phyloP scores from a whole-genome alignment of 2,888 invertebrate species.

The Pardosa pseudoannulata region DNA sequence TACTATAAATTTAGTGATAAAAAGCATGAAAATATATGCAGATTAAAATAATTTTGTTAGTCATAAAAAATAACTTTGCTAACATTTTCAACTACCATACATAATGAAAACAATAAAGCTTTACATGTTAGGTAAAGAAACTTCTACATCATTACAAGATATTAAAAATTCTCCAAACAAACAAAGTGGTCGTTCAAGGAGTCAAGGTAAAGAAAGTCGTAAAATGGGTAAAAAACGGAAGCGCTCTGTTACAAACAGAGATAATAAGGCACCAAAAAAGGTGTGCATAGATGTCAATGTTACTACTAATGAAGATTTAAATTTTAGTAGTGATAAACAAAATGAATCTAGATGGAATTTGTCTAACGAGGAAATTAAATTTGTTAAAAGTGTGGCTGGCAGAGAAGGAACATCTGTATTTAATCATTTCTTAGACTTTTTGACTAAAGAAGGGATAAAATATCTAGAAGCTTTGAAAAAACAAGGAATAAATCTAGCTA shows the following conservation, averaged over 20 bases:
- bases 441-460: background rate
- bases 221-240: constrained; percentile 27
- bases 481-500: too few relatives aligned
- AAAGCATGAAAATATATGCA: too few relatives aligned
- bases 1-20: too few relatives aligned
- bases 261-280: constrained; percentile 27
- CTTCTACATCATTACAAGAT: background rate
- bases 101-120: too few relatives aligned
- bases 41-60: too few relatives aligned
- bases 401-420: constrained; percentile 31
- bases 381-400: constrained; percentile 20
- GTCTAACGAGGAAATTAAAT: constrained; percentile 12
- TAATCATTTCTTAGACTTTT: constrained; percentile 33
- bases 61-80: too few relatives aligned
- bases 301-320: constrained; percentile 29
- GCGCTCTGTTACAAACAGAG: constrained; percentile 27
- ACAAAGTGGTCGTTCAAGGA: background rate
- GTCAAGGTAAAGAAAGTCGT: constrained; percentile 26
- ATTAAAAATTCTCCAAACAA: background rate
- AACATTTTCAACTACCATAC: too few relatives aligned
- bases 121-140: too few relatives aligned
- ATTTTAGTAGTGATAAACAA: constrained; percentile 22
- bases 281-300: constrained; percentile 39
- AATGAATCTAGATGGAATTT: constrained; percentile 11
- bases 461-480: constrained; percentile 31